These are phyloP conservation scores for Amphiprion percula DNA, from an alignment of 2,113 vertebrate species.

Conservation along the genomic window DNA sequence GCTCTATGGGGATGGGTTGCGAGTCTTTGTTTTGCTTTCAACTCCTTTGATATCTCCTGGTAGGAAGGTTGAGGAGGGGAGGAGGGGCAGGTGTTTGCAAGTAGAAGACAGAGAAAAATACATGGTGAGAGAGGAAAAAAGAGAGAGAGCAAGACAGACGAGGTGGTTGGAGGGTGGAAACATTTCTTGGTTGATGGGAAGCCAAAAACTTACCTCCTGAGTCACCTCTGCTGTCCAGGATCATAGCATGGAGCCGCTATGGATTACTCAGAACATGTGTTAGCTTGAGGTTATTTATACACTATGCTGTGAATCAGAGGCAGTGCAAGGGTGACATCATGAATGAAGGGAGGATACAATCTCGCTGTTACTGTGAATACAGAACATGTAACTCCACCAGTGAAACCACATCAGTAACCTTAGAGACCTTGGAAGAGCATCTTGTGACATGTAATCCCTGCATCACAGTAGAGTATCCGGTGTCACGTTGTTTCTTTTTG, in stretches of 20 bases:
- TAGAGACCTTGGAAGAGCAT: constrained; percentile 13
- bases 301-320: constrained; percentile 8
- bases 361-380: constrained; percentile 11
- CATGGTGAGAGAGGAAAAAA: background rate
- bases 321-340: constrained; percentile 20
- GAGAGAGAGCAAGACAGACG: constrained; percentile 10
- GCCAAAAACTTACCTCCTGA: constrained; percentile 19
- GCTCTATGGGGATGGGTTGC: constrained; percentile 53
- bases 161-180: constrained; percentile 27
- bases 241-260: constrained; percentile 6
- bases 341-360: constrained; percentile 22
- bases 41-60: constrained; percentile 67
- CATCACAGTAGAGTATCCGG: background rate
- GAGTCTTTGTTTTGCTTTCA: constrained; percentile 74
- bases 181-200: constrained; percentile 15
- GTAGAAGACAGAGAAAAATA: constrained; percentile 20
- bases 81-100: constrained; percentile 38
- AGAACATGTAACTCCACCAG: constrained; percentile 7
- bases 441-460: constrained; percentile 24
- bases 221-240: constrained; percentile 35
- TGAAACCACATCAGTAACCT: constrained; percentile 24
- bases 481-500: background rate
- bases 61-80: constrained; percentile 25
- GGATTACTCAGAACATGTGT: constrained; percentile 42
- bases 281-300: constrained; percentile 61